phyloP scores from a whole-genome alignment of 2,888 invertebrate genomes.

The Rosalia funebris region DNA sequence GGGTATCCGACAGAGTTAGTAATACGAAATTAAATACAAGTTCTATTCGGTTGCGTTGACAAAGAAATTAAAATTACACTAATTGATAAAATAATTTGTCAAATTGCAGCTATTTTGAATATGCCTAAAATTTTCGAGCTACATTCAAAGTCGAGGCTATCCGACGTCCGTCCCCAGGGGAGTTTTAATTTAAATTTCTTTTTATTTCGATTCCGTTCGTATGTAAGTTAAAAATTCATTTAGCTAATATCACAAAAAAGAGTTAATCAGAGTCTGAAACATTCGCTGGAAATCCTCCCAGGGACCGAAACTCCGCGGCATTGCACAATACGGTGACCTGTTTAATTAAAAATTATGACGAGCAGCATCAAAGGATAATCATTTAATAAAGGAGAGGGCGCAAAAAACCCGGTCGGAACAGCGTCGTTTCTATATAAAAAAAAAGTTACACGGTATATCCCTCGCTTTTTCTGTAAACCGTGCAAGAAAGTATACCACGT shows the following conservation, averaged over 20 bases:
- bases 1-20: no score
- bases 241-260: conserved; percentile 24
- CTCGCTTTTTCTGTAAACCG: no score
- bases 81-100: no score
- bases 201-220: conserved; percentile 10
- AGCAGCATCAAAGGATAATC: conserved; percentile 12
- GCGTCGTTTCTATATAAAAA: not conserved
- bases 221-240: conserved; percentile 25
- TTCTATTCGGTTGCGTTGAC: no score
- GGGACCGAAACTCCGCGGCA: conserved; percentile 2
- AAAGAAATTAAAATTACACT: no score
- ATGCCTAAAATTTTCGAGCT: no score
- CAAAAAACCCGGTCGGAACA: not conserved
- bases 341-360: conserved; percentile 19
- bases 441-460: no score
- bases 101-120: no score
- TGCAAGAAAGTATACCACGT: no score
- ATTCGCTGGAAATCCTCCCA: conserved; percentile 6
- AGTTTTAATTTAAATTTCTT: conserved; percentile 2
- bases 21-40: no score
- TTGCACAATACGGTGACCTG: conserved; percentile 7
- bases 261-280: conserved; percentile 20
- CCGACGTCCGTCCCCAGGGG: no score
- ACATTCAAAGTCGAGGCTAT: no score
- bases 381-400: conserved; percentile 2